Evolutionary conservation across 2,888 invertebrate species (phyloP), one percentile per base, ranked within the genome.

Genomic region (Orchesellides sinensis): DNA sequence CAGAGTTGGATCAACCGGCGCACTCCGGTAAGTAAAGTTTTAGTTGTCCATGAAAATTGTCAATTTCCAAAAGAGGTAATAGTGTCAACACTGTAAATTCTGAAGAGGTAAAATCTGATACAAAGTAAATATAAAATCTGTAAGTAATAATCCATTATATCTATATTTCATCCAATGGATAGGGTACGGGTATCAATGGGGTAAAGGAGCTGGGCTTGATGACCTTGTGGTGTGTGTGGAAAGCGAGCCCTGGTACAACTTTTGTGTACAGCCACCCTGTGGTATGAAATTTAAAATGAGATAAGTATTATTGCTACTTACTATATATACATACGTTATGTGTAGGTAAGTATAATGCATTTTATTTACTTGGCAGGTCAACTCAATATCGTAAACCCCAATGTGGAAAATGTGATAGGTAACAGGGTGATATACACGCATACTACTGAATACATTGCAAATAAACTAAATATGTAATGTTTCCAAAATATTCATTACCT

Each of bases 241-340:
- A 89, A 93, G 93, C 85, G 92, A 93, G 73, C 94, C 94, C 0
- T 96, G 95, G 95, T 91, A 94, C 1, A 89, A 91, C 0, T 92
- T 91, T 83, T 96, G 96, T 89, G 92, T 95, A 66, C 94, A 96
- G 89, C 95, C 96, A 0, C 96, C 96, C 0, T 96, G 96, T 88
- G 96, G n/a, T n/a, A n/a, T n/a, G n/a, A n/a, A n/a, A n/a, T n/a
- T n/a, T n/a, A n/a, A n/a, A n/a, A n/a, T n/a, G n/a, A n/a, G n/a
- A n/a, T n/a, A n/a, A n/a, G n/a, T n/a, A n/a, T n/a, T n/a, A n/a
- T n/a, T n/a, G n/a, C n/a, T n/a, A n/a, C n/a, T n/a, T n/a, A n/a
- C n/a, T n/a, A n/a, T n/a, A n/a, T n/a, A n/a, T n/a, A n/a, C n/a
- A n/a, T n/a, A n/a, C n/a, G n/a, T n/a, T n/a, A n/a, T n/a, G n/a